Evolutionary conservation across 37 sponge, comb jelly and placozoan genomes (phyloP), one percentile per base, ranked within the genome.

Genomic region (Crambe crambe): DNA sequence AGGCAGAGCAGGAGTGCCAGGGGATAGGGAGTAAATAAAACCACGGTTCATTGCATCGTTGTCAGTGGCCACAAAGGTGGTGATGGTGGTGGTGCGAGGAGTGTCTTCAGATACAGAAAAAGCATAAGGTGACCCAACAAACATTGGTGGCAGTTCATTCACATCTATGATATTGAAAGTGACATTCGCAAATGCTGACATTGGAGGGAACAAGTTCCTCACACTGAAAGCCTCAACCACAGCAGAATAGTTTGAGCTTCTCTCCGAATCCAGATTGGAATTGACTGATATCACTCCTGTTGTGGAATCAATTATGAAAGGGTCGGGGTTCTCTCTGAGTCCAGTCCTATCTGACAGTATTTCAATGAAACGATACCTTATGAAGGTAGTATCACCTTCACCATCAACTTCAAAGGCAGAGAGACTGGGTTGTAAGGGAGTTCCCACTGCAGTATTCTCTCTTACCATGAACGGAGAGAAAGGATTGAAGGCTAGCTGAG

Each of bases 101-200:
- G 74, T 37, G 20, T 80, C 60, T 78, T 92, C 95, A 23, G 60
- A 10, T 37, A 90, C 76, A 56, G 56, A 72, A 32, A 81, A 21
- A 38, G 31, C 81, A 80, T 75, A 90, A 3, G 76, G 60, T 23
- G 85, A 30, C n/a, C 42, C 43, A 1, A 58, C 62, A 40, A 94
- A 87, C 75, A 75, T 61, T 17, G 95, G 91, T 20, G 67, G 42
- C 6, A 79, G 32, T 27, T 88, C 89, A 70, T 91, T 83, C 12
- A 73, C 72, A 42, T 88, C 86, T 1, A 32, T 4, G 4, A 94
- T 74, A 23, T 32, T 37, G 58, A 94, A 44, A 6, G 47, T 77
- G 21, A 87, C 8, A 17, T 43, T 72, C 2, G 51, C 26, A 22
- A 27, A 25, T 25, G 80, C 83, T 42, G 89, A 60, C 29, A 65